These are phyloP conservation scores for Acronicta alni DNA, from an alignment of 2,888 invertebrate genomes.

Conservation along the genomic window DNA sequence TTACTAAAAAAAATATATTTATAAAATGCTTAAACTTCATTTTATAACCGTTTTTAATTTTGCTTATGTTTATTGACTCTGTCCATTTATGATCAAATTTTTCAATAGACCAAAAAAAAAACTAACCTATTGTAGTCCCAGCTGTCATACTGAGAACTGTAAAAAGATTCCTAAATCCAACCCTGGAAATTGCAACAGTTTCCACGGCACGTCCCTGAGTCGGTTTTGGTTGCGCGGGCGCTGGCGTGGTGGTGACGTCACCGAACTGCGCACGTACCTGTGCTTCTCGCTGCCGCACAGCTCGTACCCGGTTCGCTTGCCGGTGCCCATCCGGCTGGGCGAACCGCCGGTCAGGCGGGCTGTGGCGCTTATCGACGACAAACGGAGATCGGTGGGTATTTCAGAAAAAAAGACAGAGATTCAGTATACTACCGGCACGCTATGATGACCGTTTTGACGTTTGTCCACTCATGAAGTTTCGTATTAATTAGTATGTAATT, in stretches of 20 bases:
- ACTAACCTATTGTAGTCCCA: too few relatives aligned
- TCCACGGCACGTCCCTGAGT: constrained; percentile 67
- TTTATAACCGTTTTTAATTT: too few relatives aligned
- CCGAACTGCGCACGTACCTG: constrained; percentile 66
- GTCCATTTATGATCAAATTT: too few relatives aligned
- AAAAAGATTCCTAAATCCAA: background rate
- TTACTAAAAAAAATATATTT: too few relatives aligned
- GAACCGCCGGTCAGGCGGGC: constrained; percentile 64
- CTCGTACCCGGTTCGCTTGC: constrained; percentile 43
- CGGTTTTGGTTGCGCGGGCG: constrained; percentile 73
- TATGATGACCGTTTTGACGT: too few relatives aligned
- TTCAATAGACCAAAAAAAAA: too few relatives aligned
- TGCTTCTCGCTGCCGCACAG: constrained; percentile 64
- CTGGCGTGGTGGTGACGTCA: constrained; percentile 72
- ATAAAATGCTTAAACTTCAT: too few relatives aligned
- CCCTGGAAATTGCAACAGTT: constrained; percentile 37
- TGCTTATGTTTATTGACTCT: too few relatives aligned
- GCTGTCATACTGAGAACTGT: too few relatives aligned
- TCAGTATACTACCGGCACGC: too few relatives aligned
- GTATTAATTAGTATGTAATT: too few relatives aligned
- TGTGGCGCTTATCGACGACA: constrained; percentile 59
- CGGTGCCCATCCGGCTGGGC: constrained; percentile 64
- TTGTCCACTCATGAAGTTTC: too few relatives aligned
- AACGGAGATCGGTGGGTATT: constrained; percentile 64
- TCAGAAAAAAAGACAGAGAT: background rate